Percentiles rank a stretch among this genome's conserved stretches.
Evolutionary conservation across 1,140 invertebrate species (phyloP).

Genomic region (Drosophila oshimai): DNA sequence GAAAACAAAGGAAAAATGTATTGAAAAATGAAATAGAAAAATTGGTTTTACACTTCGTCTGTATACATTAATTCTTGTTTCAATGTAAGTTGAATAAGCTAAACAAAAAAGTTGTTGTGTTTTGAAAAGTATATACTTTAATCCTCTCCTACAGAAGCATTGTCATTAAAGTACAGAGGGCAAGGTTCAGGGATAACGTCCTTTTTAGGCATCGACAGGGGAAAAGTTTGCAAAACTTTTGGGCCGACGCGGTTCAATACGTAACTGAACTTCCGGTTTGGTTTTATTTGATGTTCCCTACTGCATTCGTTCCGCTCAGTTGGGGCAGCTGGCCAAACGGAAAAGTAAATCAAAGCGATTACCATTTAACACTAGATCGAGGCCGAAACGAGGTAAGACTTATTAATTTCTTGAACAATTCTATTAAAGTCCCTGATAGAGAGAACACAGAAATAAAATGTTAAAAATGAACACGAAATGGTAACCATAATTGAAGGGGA

Average conservation of each 20-base stretch:
- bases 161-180: slow-evolving; percentile 1
- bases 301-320: slow-evolving; percentile 47
- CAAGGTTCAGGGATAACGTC: not conserved
- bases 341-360: slow-evolving; percentile 61
- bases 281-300: slow-evolving; percentile 45
- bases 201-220: slow-evolving; percentile 18
- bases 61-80: not conserved
- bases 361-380: slow-evolving; percentile 33
- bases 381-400: slow-evolving; percentile 1
- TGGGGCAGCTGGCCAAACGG: slow-evolving; percentile 30
- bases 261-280: slow-evolving; percentile 41
- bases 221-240: slow-evolving; percentile 57
- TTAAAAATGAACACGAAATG: not conserved
- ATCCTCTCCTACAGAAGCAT: not conserved
- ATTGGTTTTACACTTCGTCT: not conserved
- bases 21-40: not conserved
- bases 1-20: not conserved
- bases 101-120: not conserved
- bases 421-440: slow-evolving; percentile 47
- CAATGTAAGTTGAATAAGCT: too few species aligned
- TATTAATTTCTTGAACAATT: slow-evolving; percentile 59
- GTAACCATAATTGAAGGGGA: not conserved
- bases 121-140: not conserved
- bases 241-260: slow-evolving; percentile 33
- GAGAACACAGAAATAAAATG: not conserved